Base-by-base conservation (phyloP, 2,113 vertebrate species). In the Saccopteryx bilineata region DNA sequence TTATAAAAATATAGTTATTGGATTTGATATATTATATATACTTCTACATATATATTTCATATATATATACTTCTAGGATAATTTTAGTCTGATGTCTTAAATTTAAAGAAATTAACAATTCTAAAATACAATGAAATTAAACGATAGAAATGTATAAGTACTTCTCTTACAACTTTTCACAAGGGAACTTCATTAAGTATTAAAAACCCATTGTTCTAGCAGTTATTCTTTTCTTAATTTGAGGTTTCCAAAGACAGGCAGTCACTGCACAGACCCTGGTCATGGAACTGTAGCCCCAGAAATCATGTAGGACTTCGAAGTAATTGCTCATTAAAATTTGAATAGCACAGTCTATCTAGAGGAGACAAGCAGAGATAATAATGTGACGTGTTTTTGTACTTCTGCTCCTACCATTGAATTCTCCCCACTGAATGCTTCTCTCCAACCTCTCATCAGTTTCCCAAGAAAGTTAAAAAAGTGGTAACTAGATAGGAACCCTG, bases 281-380 rank as follows among this genome's bases (percentile, higher is more conserved):
- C 7, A 10, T n/a, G 21, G 21, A 63, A 81, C 10, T 61, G 28
- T 80, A 94, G 58, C 5, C 19, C 48, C 18, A 78, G 72, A 11
- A 80, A 75, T 92, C 56, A 80, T 60, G 10, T 54, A n/a, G 69
- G 26, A 2, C 50, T 93, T 87, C 80, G 68, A 90, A 96, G 80
- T 87, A 90, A 82, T 11, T 91, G 28, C 61, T 95, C 15, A 68
- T 61, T 96, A 76, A 96, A 94, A 92, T n/a, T 21, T 89, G 52
- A 5, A 26, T 88, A 84, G 65, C 1, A 46, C 9, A 68, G 7
- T 90, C 5, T 58, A 75, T 66, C 48, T 39, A 39, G 33, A 52
- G 48, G 10, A 14, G 9, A 79, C 7, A 56, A 50, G 24, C 23
- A 60, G 33, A 80, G 48, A 50, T 50, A 48, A 87, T 50, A 87